phyloP scores from a whole-genome alignment of 2,888 invertebrate genomes.

The Lucinisca nassula region DNA sequence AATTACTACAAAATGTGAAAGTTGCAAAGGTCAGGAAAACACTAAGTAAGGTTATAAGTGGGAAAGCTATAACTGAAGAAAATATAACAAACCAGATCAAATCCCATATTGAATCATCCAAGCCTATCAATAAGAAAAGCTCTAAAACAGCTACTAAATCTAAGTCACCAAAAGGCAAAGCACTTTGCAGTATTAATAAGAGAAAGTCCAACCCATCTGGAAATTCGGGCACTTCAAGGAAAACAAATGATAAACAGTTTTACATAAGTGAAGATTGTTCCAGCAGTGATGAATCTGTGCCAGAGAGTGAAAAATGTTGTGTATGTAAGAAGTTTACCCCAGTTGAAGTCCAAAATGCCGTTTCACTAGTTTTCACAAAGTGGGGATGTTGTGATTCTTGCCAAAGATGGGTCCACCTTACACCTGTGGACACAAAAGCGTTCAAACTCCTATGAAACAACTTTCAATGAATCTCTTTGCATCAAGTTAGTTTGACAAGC shows the following conservation, averaged over 20 bases:
- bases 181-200: not conserved
- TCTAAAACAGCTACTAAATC: not conserved
- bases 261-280: not conserved
- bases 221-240: not conserved
- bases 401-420: not conserved
- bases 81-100: not conserved
- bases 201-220: not conserved
- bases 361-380: not conserved
- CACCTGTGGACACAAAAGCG: no score
- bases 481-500: no score
- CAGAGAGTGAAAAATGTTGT: not conserved
- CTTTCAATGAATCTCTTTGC: no score
- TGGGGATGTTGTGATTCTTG: slow-evolving; percentile 21
- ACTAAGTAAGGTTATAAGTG: not conserved
- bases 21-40: not conserved
- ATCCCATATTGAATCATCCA: not conserved
- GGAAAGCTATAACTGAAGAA: not conserved
- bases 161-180: not conserved
- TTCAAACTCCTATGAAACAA: no score
- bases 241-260: not conserved
- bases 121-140: not conserved
- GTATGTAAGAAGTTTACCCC: not conserved
- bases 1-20: not conserved
- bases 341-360: not conserved
- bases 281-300: not conserved